Conservation (phyloP, 35 echinoderm and acorn worm genomes). For the Eucidaris tribuloides region DNA sequence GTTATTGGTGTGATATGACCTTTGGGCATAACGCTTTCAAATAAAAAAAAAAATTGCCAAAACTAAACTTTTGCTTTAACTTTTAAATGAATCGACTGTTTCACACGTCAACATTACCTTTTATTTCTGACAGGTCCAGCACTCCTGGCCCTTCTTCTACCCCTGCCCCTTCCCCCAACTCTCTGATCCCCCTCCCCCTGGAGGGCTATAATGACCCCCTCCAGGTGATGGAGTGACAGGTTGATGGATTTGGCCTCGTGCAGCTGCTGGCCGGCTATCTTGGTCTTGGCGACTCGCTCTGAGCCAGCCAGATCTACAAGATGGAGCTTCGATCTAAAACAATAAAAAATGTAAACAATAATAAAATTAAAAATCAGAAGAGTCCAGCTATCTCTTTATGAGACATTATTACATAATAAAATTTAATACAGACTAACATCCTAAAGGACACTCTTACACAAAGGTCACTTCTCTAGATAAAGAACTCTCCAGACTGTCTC, state of each 20-base stretch:
- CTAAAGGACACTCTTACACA: no score
- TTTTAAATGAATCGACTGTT: no score
- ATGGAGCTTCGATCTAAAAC: conserved; percentile 56
- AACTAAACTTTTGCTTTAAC: no score
- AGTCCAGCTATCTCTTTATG: no score
- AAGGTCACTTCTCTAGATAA: no score
- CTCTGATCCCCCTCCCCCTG: conserved; percentile 25
- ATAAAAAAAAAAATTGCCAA: no score
- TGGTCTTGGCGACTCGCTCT: conserved; percentile 44
- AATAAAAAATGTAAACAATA: not conserved
- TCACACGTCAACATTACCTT: conserved; percentile 25
- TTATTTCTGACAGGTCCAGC: conserved; percentile 35
- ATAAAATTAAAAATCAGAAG: no score
- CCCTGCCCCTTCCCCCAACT: not conserved
- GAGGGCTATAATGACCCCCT: conserved; percentile 55
- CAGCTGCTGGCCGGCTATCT: conserved; percentile 37
- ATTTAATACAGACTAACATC: no score
- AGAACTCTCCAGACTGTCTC: no score
- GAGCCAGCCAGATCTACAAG: conserved; percentile 62
- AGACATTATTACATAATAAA: no score
- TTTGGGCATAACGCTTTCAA: no score
- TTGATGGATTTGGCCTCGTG: conserved; percentile 63
- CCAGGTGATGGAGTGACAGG: conserved; percentile 55
- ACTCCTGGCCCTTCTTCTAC: conserved; percentile 17
- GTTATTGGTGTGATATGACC: no score